Evolutionary conservation across 2,113 vertebrate species (phyloP).

Genomic region (Chaetura pelagica): DNA sequence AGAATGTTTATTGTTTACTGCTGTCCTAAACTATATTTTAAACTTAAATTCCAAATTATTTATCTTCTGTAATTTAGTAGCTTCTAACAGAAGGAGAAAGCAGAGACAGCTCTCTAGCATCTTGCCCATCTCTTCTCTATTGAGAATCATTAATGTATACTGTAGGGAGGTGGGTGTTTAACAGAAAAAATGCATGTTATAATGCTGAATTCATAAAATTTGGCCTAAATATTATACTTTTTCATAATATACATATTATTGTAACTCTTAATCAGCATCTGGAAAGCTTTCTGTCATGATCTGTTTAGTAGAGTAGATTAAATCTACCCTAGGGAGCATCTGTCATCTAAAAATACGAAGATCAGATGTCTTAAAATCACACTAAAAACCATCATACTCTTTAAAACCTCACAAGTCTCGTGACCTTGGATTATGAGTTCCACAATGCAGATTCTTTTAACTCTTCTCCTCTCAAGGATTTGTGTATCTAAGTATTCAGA

Average conservation of each 20-base stretch:
- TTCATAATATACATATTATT: not conserved
- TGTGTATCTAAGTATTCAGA: not conserved
- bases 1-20: not conserved
- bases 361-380: not conserved
- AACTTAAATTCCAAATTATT: not conserved
- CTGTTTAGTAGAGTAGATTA: not conserved
- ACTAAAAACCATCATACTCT: not conserved
- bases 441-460: not conserved
- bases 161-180: not conserved
- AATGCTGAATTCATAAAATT: not conserved
- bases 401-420: not conserved
- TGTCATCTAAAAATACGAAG: not conserved
- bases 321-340: not conserved
- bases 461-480: not conserved
- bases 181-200: not conserved
- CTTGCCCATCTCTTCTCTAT: not conserved
- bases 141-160: not conserved
- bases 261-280: not conserved
- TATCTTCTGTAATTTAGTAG: not conserved
- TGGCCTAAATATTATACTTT: not conserved
- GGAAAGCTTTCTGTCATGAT: not conserved
- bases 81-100: not conserved
- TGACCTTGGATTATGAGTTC: not conserved
- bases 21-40: not conserved
- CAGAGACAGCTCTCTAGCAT: not conserved